Conservation (phyloP, 2,888 invertebrate genomes). For the Eubasilissa splendida region DNA sequence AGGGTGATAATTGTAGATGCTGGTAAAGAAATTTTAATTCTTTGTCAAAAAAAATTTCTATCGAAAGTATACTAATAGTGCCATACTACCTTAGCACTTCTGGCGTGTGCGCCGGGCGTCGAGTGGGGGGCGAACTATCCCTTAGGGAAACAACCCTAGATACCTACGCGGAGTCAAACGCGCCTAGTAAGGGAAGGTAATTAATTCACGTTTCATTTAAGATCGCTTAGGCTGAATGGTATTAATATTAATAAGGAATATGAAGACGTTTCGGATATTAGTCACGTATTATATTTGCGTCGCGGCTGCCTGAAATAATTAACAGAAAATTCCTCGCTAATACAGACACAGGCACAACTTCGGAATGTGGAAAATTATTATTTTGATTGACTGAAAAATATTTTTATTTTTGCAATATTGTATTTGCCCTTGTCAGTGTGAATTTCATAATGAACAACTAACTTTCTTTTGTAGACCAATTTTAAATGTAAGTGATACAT, state of each 20-base stretch:
- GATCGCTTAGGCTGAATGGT: constrained; percentile 19
- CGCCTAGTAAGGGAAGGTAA: constrained; percentile 20
- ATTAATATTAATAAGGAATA: constrained; percentile 16
- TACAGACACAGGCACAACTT: no score
- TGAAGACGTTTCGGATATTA: constrained; percentile 1
- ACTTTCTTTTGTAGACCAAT: no score
- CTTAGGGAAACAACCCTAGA: constrained; percentile 5
- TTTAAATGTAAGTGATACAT: no score
- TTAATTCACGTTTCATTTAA: constrained; percentile 34
- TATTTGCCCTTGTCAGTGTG: no score
- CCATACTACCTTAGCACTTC: background rate
- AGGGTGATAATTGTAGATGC: no score
- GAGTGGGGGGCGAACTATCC: background rate
- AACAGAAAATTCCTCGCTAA: no score
- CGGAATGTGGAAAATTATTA: no score
- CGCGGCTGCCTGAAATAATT: background rate
- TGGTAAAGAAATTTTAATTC: no score
- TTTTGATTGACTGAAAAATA: no score
- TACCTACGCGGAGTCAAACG: constrained; percentile 9
- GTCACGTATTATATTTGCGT: constrained; percentile 2
- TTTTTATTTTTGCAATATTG: no score
- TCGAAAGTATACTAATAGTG: background rate
- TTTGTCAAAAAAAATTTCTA: background rate
- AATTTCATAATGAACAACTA: no score
- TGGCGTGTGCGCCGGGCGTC: background rate